Evolutionary conservation across 2,113 vertebrate genomes (phyloP).

Genomic region (Lampris incognitus): DNA sequence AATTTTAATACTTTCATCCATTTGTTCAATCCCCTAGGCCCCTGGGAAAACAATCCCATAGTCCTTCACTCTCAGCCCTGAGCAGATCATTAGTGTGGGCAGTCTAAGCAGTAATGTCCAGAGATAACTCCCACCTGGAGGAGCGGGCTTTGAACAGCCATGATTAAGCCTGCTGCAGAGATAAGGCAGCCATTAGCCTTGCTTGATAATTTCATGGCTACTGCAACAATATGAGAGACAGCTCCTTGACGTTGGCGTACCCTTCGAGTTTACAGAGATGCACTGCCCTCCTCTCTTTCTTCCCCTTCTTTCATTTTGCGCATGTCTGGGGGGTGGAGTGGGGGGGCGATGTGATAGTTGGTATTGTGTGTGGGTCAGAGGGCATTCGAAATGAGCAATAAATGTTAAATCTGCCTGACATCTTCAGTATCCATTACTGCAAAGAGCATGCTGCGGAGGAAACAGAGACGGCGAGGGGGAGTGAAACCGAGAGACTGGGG

Average conservation of each 20-base stretch:
- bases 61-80: slow-evolving; percentile 41
- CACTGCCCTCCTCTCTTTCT: slow-evolving; percentile 12
- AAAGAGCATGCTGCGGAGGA: slow-evolving; percentile 64
- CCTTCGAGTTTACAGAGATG: slow-evolving; percentile 28
- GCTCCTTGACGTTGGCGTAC: slow-evolving; percentile 35
- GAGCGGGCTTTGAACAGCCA: slow-evolving; percentile 62
- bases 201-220: slow-evolving; percentile 72
- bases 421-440: slow-evolving; percentile 78
- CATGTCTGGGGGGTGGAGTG: slow-evolving; percentile 35
- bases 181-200: slow-evolving; percentile 76
- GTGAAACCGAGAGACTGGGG: slow-evolving; percentile 72
- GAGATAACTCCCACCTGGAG: slow-evolving; percentile 77
- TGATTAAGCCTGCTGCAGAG: slow-evolving; percentile 70
- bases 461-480: slow-evolving; percentile 56
- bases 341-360: slow-evolving; percentile 33
- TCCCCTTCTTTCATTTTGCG: slow-evolving; percentile 24
- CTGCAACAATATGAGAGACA: slow-evolving; percentile 65
- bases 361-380: slow-evolving; percentile 65
- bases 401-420: slow-evolving; percentile 78
- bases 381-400: slow-evolving; percentile 75
- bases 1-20: slow-evolving; percentile 60
- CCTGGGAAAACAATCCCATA: slow-evolving; percentile 34
- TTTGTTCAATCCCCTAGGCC: slow-evolving; percentile 45
- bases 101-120: slow-evolving; percentile 65
- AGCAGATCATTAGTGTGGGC: slow-evolving; percentile 62